Evolutionary conservation across 2,888 invertebrate genomes (phyloP), one percentile per base, ranked within the genome.

Genomic region (Netelia fuscicornis): DNA sequence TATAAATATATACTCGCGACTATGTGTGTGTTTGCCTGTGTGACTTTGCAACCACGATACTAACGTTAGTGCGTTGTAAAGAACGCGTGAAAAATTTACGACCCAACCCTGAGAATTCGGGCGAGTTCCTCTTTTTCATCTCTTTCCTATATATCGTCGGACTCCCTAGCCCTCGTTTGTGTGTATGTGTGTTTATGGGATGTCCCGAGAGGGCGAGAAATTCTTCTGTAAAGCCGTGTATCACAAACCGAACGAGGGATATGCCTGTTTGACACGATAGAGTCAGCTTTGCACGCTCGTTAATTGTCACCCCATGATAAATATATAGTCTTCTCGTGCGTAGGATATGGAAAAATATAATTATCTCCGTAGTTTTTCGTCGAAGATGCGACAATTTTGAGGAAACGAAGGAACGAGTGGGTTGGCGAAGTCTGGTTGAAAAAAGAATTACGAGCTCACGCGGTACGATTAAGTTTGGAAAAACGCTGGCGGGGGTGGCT

Each of bases 371-470:
- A 58, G 5, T 17, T 71, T 64, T 80, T 78, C 78, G 80, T 54
- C 81, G 82, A 74, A 81, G 64, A 71, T 68, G 42, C 42, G 67
- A 48, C 17, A 37, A 60, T 44, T 67, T 25, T 83, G 71, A 48
- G 48, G 25, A 64, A 81, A 83, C 72, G 68, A 64, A 86, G 67
- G 64, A 48, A 71, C 65, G 65, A 75, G 60, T 20, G 54, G 83
- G 83, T 75, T 44, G 86, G 76, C 74, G 20, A 87, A 87, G 88
- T 88, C 86, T 81, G 90, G 87, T 87, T 85, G 88, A 68, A 72
- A 72, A 86, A 92, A 92, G 92, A 93, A 89, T 93, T 93, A 93
- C 93, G 93, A 92, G 91, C 92, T 91, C 90, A 89, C 90, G 89
- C 88, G 90, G 90, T 52, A 67, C 91, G 91, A 92, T 93, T 93